Evolutionary conservation across 2,797 vertebrate species (phyloP), one percentile per base, ranked within the genome.

Genomic region (Malurus leucopterus): DNA sequence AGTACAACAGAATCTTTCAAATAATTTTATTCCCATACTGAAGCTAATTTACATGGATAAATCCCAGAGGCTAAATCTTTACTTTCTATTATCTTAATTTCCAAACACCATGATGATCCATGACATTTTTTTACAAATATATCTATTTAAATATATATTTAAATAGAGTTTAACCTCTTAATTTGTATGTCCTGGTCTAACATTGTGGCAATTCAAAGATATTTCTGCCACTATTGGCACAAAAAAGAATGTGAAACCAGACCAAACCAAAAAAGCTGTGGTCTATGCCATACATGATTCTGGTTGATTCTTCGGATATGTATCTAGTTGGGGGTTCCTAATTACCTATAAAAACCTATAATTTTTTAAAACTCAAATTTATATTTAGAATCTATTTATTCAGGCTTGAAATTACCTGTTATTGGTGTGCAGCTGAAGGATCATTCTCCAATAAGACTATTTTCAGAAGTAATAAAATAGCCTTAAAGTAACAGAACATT

Each of bases 41-140:
- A 68, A 93, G 49, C 9, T 59, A 90, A 70, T 79, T 91, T 85
- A 76, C 34, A 65, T 9, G 2, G 34, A 55, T 88, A 92, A 89
- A 89, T 83, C 34, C 41, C 59, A 83, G 46, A 86, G 51, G 34
- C 55, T 78, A 86, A 79, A 76, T 83, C 13, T 84, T 86, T 72
- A 83, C 44, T 58, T 90, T 88, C 65, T 83, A 22, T 76, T 93
- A 76, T 91, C 58, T 18, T 92, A 59, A 92, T 94, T 91, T 92
- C 26, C 63, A 91, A 93, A 93, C 20, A 86, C 32, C 30, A 26
- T 85, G 80, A 94, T 90, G 70, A 93, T 67, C 58, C 62, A 72
- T 76, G 12, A 64, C 86, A 94, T 69, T 94, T 67, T 40, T 91
- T 94, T 93, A 65, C 44, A 79, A 92, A 91, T 73, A 73, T 53